phyloP scores from a whole-genome alignment of 1,140 invertebrate genomes.

The Heliconius eleuchia region DNA sequence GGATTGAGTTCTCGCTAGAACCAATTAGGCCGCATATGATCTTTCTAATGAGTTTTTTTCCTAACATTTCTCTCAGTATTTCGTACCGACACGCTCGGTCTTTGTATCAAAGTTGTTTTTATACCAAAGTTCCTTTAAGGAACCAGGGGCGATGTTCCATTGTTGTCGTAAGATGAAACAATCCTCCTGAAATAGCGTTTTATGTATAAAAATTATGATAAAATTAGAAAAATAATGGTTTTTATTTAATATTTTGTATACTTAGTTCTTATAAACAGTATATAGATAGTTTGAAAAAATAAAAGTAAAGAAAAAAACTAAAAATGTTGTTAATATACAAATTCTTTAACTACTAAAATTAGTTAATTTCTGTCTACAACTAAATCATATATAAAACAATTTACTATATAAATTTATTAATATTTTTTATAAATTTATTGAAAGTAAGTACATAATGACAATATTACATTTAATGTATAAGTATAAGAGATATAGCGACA shows the following conservation, averaged over 20 bases:
- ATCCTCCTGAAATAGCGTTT: background rate
- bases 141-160: background rate
- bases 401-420: too few relatives aligned
- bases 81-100: slow-evolving; percentile 4
- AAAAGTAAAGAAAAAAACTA: too few relatives aligned
- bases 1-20: slow-evolving; percentile 64
- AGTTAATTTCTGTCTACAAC: too few relatives aligned
- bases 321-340: too few relatives aligned
- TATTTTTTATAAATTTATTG: too few relatives aligned
- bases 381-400: too few relatives aligned
- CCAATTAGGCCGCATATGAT: slow-evolving; percentile 66
- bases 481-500: too few relatives aligned
- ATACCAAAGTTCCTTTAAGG: slow-evolving; percentile 4
- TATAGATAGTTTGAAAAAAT: too few relatives aligned
- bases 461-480: too few relatives aligned
- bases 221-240: background rate
- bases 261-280: background rate
- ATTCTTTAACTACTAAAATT: too few relatives aligned
- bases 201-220: background rate
- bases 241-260: background rate
- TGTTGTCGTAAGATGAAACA: background rate
- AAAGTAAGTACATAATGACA: too few relatives aligned
- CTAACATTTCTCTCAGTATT: slow-evolving; percentile 48
- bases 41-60: slow-evolving; percentile 59
- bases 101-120: slow-evolving; percentile 14